phyloP scores from a whole-genome alignment of 2,797 vertebrate species.

The Hypotaenidia okinawae region DNA sequence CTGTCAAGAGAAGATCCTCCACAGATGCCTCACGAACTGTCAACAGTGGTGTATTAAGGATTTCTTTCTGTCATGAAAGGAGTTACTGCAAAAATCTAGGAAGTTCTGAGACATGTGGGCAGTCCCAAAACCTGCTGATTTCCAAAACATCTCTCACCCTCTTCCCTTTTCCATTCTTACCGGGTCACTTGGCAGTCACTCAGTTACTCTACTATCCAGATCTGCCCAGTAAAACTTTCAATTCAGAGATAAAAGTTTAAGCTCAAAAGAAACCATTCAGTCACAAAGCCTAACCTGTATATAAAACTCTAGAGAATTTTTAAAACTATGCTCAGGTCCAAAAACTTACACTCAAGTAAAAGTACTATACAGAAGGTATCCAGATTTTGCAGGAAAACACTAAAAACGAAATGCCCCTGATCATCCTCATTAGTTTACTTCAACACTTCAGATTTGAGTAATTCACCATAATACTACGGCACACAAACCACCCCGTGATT shows the following conservation, averaged over 20 bases:
- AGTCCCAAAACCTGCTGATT: not conserved
- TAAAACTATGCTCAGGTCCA: not conserved
- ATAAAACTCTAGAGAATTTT: not conserved
- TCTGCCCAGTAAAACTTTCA: not conserved
- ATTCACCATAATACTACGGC: not conserved
- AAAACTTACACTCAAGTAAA: not conserved
- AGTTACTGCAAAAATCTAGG: conserved; percentile 10
- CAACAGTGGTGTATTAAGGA: conserved; percentile 86
- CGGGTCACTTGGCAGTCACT: not conserved
- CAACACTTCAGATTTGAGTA: not conserved
- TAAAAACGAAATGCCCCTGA: fast-evolving
- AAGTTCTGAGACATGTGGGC: not conserved
- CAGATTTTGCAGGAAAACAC: not conserved
- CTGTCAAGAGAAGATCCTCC: conserved; percentile 87
- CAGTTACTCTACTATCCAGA: not conserved
- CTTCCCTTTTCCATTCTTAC: not conserved
- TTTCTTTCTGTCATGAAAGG: conserved; percentile 83
- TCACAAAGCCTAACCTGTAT: not conserved
- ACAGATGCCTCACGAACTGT: conserved; percentile 89
- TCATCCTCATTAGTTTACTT: fast-evolving
- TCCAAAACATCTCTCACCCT: not conserved
- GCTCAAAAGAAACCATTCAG: not conserved
- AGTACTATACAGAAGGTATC: not conserved
- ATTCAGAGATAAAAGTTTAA: not conserved
- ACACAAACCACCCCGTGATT: not conserved